Base-by-base conservation (phyloP, 1,140 invertebrate genomes). In the Dermatophagoides farinae region DNA sequence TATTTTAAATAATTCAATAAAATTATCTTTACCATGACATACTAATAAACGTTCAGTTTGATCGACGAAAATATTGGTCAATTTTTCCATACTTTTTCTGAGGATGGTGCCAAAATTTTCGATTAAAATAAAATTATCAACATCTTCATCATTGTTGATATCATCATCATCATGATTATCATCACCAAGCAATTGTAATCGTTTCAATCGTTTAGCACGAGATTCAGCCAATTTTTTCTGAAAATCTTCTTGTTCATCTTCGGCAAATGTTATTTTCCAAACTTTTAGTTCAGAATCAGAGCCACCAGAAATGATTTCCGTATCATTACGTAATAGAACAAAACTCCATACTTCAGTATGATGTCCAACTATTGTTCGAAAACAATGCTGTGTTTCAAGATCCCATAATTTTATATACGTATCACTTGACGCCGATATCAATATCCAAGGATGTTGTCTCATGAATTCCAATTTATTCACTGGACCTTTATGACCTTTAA, bases 351-450 rank as follows among this genome's bases (percentile, higher is more conserved):
- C 80, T 70, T 81, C 79, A 62, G 71, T 74, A 50, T 71, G 65
- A 66, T 77, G 76, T 44, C 73, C 74, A 47, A 76, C 71, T 20
- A 98, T 73, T 10, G 95, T 98, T 71, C 88, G 86, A 67, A 97
- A 97, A 72, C 93, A 97, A 69, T 91, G 86, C 67, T 92, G 84
- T 23, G 85, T 93, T 63, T 86, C 82, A 57, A 97, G 73, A 75
- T 97, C 88, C 93, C 93, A 98, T 70, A 98, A 92, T 70, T 97
- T 97, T 0, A 98, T 79, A 71, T 87, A 87, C 16, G 85, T 85
- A 71, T 99, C 95, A 72, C 89, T 93, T 1, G 90, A 95, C 55
- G 83, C 70, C 22, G 89, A 87, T 11, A 98, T 77, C 16, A 96
- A 69, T 65, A 89, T 80, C 67, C 89, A 82, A 55, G 79, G 75